Evolutionary conservation across 2,113 vertebrate species (phyloP), one percentile per base, ranked within the genome.

Genomic region (Mormyrus iriodes): DNA sequence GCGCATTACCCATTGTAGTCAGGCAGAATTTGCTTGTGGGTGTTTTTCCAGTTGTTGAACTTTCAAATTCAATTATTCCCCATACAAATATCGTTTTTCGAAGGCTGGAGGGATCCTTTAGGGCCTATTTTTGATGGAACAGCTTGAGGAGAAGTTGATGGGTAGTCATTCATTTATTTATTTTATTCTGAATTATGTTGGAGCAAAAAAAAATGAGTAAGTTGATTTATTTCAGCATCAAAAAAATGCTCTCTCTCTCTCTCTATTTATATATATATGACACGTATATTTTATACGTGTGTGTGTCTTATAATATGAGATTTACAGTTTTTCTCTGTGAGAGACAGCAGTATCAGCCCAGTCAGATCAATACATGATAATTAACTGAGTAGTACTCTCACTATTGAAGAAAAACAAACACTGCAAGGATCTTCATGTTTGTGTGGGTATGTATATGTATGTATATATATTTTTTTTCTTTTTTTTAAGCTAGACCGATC

Each of bases 401-500:
- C 87, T 46, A 48, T n/a, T 86, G 92, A 91, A 91, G 90, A 90
- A 92, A 94, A 92, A 95, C 94, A 97, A 96, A 96, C 93, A 94
- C 91, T 52, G 90, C 94, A 92, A 58, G 53, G 53, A 21, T 58
- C 53, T 55, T 17, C 53, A 55, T 92, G 93, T 73, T 0, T 35
- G 31, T 73, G 3, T 58, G 17, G 35, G 0, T 27, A 1, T 48
- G 10, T 24, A n/a, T 61, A 61, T 61, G 8, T 61, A n/a, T 61
- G 9, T n/a, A 61, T 61, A 3, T 27, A 27, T 55, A 1, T 21
- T 55, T 5, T 21, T 5, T 55, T 5, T 55, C 7, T 55, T 6
- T 94, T 93, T 96, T 96, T 93, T 94, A 96, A 95, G 95, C 93
- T 95, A 94, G 94, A 95, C 90, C 95, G 95, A 97, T 96, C 96